Conservation (phyloP, 2,888 invertebrate genomes). For the Drosophila mayaguana region DNA sequence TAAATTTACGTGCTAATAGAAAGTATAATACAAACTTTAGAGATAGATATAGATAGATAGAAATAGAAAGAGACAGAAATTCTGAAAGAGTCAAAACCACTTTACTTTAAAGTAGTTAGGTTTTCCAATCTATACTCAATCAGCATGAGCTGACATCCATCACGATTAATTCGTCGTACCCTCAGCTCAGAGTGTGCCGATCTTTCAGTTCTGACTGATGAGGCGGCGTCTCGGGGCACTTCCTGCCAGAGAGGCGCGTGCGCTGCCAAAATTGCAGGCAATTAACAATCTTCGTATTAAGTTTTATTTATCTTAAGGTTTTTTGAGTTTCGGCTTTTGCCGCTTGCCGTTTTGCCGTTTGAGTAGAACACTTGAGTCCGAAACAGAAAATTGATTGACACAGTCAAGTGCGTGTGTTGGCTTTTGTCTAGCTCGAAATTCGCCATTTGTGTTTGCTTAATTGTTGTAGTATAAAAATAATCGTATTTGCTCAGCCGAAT, state of each 20-base stretch:
- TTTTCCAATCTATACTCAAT: neutral
- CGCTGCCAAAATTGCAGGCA: slow-evolving; percentile 66
- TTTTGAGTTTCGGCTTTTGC: slow-evolving; percentile 13
- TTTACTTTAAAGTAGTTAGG: neutral
- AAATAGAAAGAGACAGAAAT: too few relatives aligned
- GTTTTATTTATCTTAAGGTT: slow-evolving; percentile 3
- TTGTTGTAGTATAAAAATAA: slow-evolving; percentile 52
- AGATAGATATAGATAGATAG: too few relatives aligned
- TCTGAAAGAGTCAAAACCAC: neutral
- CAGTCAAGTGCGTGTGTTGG: slow-evolving; percentile 48
- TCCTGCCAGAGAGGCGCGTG: slow-evolving; percentile 66
- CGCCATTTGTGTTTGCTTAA: slow-evolving; percentile 69
- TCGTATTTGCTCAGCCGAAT: slow-evolving; percentile 43
- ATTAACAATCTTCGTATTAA: slow-evolving; percentile 53
- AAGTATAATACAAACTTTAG: too few relatives aligned
- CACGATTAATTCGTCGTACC: neutral
- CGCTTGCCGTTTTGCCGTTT: slow-evolving; percentile 19
- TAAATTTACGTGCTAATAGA: too few relatives aligned
- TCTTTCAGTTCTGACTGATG: slow-evolving; percentile 20
- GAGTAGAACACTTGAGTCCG: slow-evolving; percentile 40
- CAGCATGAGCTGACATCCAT: neutral
- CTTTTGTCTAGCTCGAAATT: slow-evolving; percentile 34
- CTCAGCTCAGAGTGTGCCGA: slow-evolving; percentile 1
- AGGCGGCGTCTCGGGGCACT: slow-evolving; percentile 47
- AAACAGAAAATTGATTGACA: slow-evolving; percentile 53